Percentiles rank a stretch among this genome's conserved stretches.
These are phyloP conservation scores for Melinopterus prodromus DNA, from an alignment of 2,888 invertebrate genomes.

Conservation along the genomic window DNA sequence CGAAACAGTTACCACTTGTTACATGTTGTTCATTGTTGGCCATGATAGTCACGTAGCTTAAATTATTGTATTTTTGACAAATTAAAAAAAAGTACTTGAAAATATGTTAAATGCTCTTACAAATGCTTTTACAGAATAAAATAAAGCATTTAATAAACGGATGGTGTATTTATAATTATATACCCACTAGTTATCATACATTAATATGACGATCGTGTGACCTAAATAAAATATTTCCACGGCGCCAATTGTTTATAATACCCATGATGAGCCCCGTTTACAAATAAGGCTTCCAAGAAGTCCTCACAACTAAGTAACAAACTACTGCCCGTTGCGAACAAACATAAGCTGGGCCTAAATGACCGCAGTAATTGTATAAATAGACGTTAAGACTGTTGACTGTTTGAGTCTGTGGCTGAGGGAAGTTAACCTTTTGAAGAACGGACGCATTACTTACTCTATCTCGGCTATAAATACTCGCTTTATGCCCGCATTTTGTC, in stretches of 20 bases:
- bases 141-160: too few species aligned
- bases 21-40: too few species aligned
- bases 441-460: conserved; percentile 4
- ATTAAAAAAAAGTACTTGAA: too few species aligned
- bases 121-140: too few species aligned
- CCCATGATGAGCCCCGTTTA: neutral
- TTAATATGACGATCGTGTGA: neutral
- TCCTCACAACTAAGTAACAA: conserved; percentile 4
- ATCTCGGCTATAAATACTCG: neutral
- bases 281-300: neutral
- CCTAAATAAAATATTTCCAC: neutral
- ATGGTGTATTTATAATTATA: too few species aligned
- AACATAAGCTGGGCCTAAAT: neutral
- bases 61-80: too few species aligned
- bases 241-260: neutral
- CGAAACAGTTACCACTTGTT: too few species aligned
- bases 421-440: neutral
- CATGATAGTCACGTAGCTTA: too few species aligned
- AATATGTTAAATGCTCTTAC: too few species aligned
- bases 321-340: neutral
- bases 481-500: conserved; percentile 4
- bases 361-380: neutral
- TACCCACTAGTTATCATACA: neutral
- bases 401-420: neutral
- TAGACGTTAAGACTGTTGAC: conserved; percentile 4